Evolutionary conservation across 2,888 invertebrate species (phyloP).

Genomic region (Leucania comma): DNA sequence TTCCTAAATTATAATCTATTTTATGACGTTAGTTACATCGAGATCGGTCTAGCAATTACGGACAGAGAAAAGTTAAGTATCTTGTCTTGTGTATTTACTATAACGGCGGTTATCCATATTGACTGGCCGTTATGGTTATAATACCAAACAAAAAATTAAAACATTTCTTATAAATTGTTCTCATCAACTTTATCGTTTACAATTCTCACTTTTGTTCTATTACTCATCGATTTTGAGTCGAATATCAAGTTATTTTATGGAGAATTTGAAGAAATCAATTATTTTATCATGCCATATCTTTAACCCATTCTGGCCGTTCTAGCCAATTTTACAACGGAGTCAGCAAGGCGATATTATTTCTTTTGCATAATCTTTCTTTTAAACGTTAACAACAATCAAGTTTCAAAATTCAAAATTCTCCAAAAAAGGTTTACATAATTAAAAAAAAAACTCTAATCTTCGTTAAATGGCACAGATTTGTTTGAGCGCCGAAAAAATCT

Average conservation of each 20-base stretch:
- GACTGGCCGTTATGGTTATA: conserved; percentile 15
- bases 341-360: conserved; percentile 13
- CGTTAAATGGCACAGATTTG: neutral
- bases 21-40: conserved; percentile 49
- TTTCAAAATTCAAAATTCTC: no score
- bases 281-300: conserved; percentile 1
- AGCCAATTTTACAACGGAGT: conserved; percentile 17
- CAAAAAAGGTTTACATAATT: conserved; percentile 10
- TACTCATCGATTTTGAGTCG: conserved; percentile 6
- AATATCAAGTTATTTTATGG: conserved; percentile 20
- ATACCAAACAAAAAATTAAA: conserved; percentile 2
- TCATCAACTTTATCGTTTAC: conserved; percentile 22
- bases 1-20: conserved; percentile 48
- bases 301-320: conserved; percentile 14
- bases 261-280: conserved; percentile 27
- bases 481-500: neutral
- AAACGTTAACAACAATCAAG: conserved; percentile 4
- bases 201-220: conserved; percentile 22
- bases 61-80: conserved; percentile 54
- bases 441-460: neutral
- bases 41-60: conserved; percentile 52
- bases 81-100: conserved; percentile 25
- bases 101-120: conserved; percentile 9
- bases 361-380: conserved; percentile 10
- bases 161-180: conserved; percentile 1